Conservation (phyloP, 2,113 vertebrate genomes). For the Thalassoma bifasciatum region DNA sequence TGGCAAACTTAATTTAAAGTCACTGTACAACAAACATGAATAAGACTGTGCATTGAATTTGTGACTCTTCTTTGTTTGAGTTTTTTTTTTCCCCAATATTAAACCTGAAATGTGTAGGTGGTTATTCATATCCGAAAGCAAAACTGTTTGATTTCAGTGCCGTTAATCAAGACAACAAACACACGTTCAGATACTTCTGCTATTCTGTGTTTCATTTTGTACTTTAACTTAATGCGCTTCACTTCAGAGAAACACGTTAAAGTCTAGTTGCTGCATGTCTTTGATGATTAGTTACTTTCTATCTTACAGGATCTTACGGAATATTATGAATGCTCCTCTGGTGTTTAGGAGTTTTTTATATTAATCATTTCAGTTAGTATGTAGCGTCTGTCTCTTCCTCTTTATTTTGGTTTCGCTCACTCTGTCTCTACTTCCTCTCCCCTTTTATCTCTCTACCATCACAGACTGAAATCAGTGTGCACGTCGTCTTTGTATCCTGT, state of each 20-base stretch:
- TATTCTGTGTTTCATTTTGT: too few species aligned
- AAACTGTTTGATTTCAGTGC: too few species aligned
- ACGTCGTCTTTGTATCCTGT: conserved; percentile 21
- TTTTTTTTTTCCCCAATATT: not conserved
- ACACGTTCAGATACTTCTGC: too few species aligned
- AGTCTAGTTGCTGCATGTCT: too few species aligned
- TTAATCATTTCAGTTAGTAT: not conserved
- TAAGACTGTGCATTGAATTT: not conserved
- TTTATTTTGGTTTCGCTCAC: conserved; percentile 6
- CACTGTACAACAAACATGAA: not conserved
- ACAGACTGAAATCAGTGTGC: conserved; percentile 14
- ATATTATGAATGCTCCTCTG: too few species aligned
- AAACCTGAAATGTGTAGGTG: not conserved
- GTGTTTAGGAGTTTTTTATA: not conserved
- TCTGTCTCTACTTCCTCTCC: conserved; percentile 17
- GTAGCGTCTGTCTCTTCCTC: conserved; percentile 9
- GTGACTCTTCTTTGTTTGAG: not conserved
- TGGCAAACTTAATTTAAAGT: too few species aligned
- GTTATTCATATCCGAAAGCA: too few species aligned
- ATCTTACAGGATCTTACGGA: too few species aligned
- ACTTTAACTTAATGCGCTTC: too few species aligned
- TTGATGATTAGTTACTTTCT: too few species aligned
- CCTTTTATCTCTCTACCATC: conserved; percentile 28
- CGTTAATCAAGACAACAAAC: too few species aligned
- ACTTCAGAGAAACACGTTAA: too few species aligned